Evolutionary conservation across 64 coral and sea anemone species (phyloP).

Genomic region (Actinia tenebrosa): DNA sequence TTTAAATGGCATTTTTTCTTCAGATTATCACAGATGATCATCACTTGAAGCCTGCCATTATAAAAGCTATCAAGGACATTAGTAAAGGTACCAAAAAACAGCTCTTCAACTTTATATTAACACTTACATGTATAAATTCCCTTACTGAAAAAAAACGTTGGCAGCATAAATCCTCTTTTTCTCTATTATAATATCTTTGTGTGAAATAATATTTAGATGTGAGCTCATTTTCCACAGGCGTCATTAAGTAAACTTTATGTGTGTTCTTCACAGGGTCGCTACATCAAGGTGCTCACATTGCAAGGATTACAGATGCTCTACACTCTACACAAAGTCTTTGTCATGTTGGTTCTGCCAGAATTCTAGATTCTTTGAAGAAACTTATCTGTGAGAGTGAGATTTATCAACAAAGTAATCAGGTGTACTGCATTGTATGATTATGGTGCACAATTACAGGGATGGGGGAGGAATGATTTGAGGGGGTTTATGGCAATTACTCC

Average conservation of each 20-base stretch:
- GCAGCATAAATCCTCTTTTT: neutral
- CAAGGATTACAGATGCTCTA: conserved; percentile 6
- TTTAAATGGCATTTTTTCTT: neutral
- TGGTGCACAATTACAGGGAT: neutral
- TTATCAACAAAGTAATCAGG: conserved; percentile 1
- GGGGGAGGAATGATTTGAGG: too few species aligned
- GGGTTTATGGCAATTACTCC: too few species aligned
- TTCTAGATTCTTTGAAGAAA: neutral
- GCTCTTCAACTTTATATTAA: neutral
- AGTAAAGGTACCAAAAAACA: neutral
- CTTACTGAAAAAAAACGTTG: neutral
- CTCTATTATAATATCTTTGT: too few species aligned
- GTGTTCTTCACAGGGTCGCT: neutral
- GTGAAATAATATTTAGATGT: neutral
- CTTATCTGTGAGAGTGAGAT: neutral
- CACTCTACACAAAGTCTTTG: neutral
- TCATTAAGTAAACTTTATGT: too few species aligned
- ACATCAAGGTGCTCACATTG: conserved; percentile 8
- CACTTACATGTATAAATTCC: neutral
- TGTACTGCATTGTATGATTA: neutral
- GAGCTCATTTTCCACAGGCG: too few species aligned
- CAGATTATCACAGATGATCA: conserved; percentile 7
- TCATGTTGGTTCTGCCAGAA: neutral
- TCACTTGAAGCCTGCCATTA: conserved; percentile 8
- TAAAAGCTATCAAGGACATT: conserved; percentile 5